A percentile compares a stretch with the other conserved stretches of the same genome.
Conservation (phyloP, 1,140 invertebrate species). For the Xylocopa sonorina region DNA sequence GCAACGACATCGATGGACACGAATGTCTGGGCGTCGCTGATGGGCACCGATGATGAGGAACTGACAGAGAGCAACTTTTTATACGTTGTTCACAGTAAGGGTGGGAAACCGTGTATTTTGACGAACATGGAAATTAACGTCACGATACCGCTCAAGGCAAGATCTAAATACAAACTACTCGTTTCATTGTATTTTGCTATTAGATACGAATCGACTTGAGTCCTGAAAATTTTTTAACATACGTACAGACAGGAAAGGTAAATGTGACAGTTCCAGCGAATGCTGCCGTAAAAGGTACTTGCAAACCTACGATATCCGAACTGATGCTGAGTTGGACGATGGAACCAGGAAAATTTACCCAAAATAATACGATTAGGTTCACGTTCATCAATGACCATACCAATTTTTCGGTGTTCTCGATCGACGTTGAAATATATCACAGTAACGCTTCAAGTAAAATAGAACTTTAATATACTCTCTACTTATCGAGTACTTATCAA, state of each 20-base stretch:
- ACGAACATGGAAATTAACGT: constrained; percentile 56
- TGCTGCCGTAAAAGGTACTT: neutral
- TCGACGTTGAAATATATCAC: neutral
- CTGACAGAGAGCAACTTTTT: rapidly evolving
- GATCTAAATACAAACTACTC: neutral
- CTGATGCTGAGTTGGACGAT: constrained; percentile 6
- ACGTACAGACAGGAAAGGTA: rapidly evolving
- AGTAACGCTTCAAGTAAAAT: too few relatives aligned
- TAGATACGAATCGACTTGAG: neutral
- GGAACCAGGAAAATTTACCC: neutral
- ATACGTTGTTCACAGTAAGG: neutral
- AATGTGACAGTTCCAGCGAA: neutral
- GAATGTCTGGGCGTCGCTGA: too few relatives aligned
- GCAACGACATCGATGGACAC: rapidly evolving
- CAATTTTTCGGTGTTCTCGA: constrained; percentile 22
- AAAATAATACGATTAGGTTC: constrained; percentile 34
- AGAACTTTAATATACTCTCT: too few relatives aligned
- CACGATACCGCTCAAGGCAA: constrained; percentile 38
- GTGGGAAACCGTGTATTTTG: constrained; percentile 47
- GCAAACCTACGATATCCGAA: neutral
- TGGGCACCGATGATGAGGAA: rapidly evolving
- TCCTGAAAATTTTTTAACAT: neutral
- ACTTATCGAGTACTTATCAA: too few relatives aligned
- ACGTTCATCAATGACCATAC: constrained; percentile 42
- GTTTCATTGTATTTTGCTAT: neutral